Evolutionary conservation across 30 jellyfish, hydroid and myxozoan species (phyloP), one percentile per base, ranked within the genome.

Genomic region (Pelagia noctiluca): DNA sequence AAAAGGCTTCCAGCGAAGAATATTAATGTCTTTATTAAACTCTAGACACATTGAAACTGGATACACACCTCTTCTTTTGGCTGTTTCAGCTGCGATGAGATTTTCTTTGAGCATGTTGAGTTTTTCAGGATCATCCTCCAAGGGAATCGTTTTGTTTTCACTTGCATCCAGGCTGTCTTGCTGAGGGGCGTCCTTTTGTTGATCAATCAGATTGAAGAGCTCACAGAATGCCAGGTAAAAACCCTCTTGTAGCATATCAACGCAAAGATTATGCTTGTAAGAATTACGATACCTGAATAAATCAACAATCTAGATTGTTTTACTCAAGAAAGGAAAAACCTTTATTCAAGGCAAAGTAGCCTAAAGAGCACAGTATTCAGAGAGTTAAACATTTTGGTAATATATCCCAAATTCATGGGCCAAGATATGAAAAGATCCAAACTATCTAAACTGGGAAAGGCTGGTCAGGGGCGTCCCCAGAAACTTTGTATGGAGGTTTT

Each of bases 221-320:
- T 93, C 98, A 69, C 98, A 57, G 75, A 93, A 93, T 7, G 98
- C 98, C 62, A 25, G 24, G 64, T 93, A 97, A 68, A 49, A 93
- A 0, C 98, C 98, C 53, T 86, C 96, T 78, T 93, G 94, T 1
- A 93, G 89, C 92, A 87, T 82, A 35, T 87, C 90, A 60, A 87
- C 83, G 36, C 96, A 90, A 33, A 90, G 54, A 75, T 90, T 90
- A 53, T 90, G 97, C 60, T 82, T 76, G 35, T 50, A 63, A 33
- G 97, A 72, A 42, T 90, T 77, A 18, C 97, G 80, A 42, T 80
- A 85, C 52, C 97, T 90, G 37, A 24, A 65, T 63, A 31, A 37
- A 37, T 29, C 71, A 61, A 57, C 28, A 50, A 30, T 2, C 22
- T 22, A 8, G 18, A 7, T 7, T 22, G 5, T 11, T 11, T 11